Evolutionary conservation across 2,888 invertebrate genomes (phyloP), one percentile per base, ranked within the genome.

Genomic region (Agonopterix alstromeriana): DNA sequence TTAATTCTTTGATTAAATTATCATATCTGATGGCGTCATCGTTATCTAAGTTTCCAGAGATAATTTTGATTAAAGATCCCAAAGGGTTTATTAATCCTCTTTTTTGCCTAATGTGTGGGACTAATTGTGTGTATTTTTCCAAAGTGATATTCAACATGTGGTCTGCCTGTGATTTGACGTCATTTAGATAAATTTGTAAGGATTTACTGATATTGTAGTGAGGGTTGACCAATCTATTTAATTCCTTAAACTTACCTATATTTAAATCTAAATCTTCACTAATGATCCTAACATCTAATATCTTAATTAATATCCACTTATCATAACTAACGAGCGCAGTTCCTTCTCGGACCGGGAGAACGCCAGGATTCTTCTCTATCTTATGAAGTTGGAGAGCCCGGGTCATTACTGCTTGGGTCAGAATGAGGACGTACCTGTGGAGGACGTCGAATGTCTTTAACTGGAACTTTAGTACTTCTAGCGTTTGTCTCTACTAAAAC

Each of bases 31-130:
- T 42, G 9, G 58, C 58, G 44, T 60, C 60, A 0, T 60, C 52
- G 41, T 57, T 50, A 47, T 63, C 60, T 47, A 65, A 48, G 35
- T 64, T 62, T 43, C 58, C 57, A 2, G 57, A 55, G 40, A 62
- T 57, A 4, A 52, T 43, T 49, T 60, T 65, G 48, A 57, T 48
- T n/a, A 58, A 10, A 8, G 53, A 47, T 11, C 56, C 55, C 41
- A 56, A 40, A 5, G 52, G 54, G 35, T 53, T 53, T 8, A 53
- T 45, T 38, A 55, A 43, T 8, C 50, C 54, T 47, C 50, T 42
- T 46, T 49, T 59, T 42, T 45, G 8, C 48, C 51, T 48, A 11
- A n/a, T 9, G 41, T 11, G 8, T 10, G 41, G 41, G 35, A 47
- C 42, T 5, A 54, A 10, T 27, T 56, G 52, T n/a, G 27, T 48